A percentile compares a stretch with the other conserved stretches of the same genome.
Conservation (phyloP, 35 echinoderm and acorn worm species). For the Acanthaster planci region DNA sequence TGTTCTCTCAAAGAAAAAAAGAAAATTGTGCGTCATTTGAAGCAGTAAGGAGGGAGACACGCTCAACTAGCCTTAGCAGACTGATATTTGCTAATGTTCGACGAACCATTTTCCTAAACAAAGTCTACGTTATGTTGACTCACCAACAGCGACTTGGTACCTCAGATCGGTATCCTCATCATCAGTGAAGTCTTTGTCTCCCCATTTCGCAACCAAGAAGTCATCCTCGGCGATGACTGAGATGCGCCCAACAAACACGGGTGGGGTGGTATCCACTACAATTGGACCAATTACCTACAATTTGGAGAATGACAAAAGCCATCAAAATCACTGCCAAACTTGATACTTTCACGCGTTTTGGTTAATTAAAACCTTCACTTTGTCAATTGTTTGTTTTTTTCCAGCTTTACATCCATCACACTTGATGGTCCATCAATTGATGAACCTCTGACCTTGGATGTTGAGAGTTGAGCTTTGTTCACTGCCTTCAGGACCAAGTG, state of each 20-base stretch:
- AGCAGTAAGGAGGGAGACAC: background rate
- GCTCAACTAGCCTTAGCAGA: background rate
- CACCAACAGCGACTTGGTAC: constrained; percentile 29
- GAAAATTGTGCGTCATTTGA: background rate
- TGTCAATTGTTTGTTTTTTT: too few relatives aligned
- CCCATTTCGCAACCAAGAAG: constrained; percentile 33
- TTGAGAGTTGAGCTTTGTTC: constrained; percentile 41
- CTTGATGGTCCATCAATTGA: too few relatives aligned
- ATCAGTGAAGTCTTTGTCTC: constrained; percentile 14
- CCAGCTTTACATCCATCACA: too few relatives aligned
- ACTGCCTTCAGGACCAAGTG: constrained; percentile 33
- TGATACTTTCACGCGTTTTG: background rate
- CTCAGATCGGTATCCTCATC: constrained; percentile 35
- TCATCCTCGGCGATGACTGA: background rate
- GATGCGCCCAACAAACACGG: constrained; percentile 22
- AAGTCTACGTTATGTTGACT: background rate
- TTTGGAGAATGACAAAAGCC: background rate
- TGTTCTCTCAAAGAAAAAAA: background rate
- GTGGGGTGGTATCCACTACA: constrained; percentile 51
- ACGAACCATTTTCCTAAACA: too few relatives aligned
- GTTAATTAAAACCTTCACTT: too few relatives aligned
- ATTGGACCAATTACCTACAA: constrained; percentile 54
- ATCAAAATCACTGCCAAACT: background rate
- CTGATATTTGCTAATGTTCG: background rate
- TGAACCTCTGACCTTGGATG: constrained; percentile 24